Evolutionary conservation across 2,113 vertebrate genomes (phyloP).

Genomic region (Pithys albifrons): DNA sequence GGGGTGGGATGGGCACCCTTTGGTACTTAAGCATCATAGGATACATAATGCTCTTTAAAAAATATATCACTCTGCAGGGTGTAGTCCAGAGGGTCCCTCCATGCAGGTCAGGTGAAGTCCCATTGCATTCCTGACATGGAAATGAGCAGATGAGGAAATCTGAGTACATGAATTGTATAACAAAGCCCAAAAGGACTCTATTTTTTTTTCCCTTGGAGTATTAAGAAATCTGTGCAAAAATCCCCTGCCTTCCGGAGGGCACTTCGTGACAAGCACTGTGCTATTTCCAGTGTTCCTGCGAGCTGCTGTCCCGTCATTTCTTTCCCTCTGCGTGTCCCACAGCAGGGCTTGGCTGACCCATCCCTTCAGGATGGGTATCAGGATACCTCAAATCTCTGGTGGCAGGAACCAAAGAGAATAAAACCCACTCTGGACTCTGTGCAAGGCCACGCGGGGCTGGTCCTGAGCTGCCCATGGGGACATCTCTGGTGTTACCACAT

Average conservation of each 20-base stretch:
- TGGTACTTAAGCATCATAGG: background rate
- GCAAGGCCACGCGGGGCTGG: rapidly evolving
- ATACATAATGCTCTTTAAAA: background rate
- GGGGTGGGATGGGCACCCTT: background rate
- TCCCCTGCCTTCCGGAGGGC: background rate
- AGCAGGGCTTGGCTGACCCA: background rate
- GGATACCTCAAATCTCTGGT: background rate
- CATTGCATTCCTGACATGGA: background rate
- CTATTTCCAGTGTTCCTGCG: background rate
- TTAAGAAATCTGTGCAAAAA: background rate
- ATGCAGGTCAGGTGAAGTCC: background rate
- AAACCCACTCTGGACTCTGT: background rate
- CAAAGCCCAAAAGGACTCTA: background rate
- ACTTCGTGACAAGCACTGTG: background rate
- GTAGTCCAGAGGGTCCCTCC: rapidly evolving
- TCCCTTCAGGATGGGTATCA: background rate
- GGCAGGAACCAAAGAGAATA: background rate
- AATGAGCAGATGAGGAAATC: background rate
- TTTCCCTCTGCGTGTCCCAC: rapidly evolving
- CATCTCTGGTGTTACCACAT: rapidly evolving
- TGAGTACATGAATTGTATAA: background rate
- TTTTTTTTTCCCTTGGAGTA: background rate
- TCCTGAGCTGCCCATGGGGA: background rate
- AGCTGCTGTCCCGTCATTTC: background rate
- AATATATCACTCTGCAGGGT: background rate